Evolutionary conservation across 2,797 vertebrate species (phyloP), one percentile per base, ranked within the genome.

Genomic region (Myripristis jacobus): DNA sequence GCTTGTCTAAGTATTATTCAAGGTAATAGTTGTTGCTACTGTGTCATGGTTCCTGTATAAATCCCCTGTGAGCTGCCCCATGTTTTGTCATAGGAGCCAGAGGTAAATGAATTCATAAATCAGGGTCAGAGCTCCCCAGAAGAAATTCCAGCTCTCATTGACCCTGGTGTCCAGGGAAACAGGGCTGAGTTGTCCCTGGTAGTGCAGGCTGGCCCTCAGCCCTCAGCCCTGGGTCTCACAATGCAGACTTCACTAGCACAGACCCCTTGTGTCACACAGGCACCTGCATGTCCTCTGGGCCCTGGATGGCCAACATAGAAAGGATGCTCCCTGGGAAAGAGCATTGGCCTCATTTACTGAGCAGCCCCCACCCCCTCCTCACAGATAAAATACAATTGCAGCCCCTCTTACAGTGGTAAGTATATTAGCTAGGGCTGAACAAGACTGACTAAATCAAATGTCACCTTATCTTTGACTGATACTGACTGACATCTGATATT

Each of bases 51-150:
- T 72, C 83, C 81, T 82, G 80, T 71, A 80, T 75, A 78, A 73
- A 83, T 87, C 82, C 62, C 66, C 85, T 60, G 79, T 73, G 77
- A 60, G 78, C 71, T 62, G 61, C 53, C n/a, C 34, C 22, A 12
- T 69, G 75, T 85, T 91, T 83, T 70, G 79, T 83, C 76, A 84
- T 58, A 66, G 79, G 27, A 63, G 74, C 63, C 66, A 66, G 60
- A 67, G 70, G 86, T 91, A 91, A 93, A 91, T 91, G 54, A 88
- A 93, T 90, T 90, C 89, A 93, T 94, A 93, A 94, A 94, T 94
- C 93, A 93, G 92, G 77, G 88, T 89, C 89, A 90, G 79, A 8
- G 70, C 87, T 83, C 78, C 75, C 62, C 69, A 79, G 82, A 82
- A 89, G 81, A 88, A 88, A 94, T 94, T 94, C 92, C 91, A 86